Evolutionary conservation across 2,797 vertebrate species (phyloP).

Genomic region (Brachymystax lenok): DNA sequence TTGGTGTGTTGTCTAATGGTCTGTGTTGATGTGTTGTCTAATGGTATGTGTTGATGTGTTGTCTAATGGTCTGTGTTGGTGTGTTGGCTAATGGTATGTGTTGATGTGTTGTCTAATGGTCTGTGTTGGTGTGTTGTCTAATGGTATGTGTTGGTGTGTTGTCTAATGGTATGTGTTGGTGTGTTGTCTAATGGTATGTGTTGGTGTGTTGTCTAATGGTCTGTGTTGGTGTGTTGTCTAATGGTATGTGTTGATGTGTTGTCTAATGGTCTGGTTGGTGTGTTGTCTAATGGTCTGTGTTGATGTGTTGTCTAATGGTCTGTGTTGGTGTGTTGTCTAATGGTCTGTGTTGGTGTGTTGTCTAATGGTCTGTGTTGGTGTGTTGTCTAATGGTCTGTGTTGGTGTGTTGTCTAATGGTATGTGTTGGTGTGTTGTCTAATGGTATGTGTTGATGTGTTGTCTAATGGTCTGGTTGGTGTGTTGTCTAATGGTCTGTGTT

Average conservation of each 20-base stretch:
- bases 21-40: not conserved
- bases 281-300: not conserved
- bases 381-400: not conserved
- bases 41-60: too few species aligned
- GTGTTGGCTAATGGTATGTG: too few species aligned
- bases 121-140: not conserved
- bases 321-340: not conserved
- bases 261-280: too few species aligned
- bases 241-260: too few species aligned
- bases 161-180: too few species aligned
- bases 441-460: too few species aligned
- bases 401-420: too few species aligned
- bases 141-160: not conserved
- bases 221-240: not conserved
- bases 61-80: too few species aligned
- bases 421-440: not conserved
- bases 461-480: not conserved
- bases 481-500: not conserved
- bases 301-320: not conserved
- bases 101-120: too few species aligned
- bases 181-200: not conserved
- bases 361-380: not conserved
- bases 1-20: not conserved
- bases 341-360: not conserved
- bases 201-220: not conserved